Base-by-base conservation (phyloP, 2,113 vertebrate genomes). In the Hoplias malabaricus region DNA sequence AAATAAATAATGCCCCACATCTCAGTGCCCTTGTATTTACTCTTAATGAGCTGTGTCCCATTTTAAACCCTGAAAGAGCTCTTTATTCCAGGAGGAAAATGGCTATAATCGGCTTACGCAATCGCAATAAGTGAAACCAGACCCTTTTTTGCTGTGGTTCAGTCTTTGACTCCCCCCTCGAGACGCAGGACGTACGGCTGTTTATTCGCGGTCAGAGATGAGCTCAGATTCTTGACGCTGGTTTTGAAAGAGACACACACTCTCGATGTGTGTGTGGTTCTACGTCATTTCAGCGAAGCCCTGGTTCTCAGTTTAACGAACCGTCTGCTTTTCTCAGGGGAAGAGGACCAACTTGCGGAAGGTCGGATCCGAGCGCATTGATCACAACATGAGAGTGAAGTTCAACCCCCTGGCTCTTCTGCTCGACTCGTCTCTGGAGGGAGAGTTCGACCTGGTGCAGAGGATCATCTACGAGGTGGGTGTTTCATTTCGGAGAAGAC, bases 331-430 rank as follows among this genome's bases (percentile, higher is more conserved):
- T 84, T 57, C 87, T 42, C 50, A 99, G 97, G 98, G 96, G 42
- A 99, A 99, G 87, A 94, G 98, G 86, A 99, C 98, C 0, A 99
- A 99, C 84, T 83, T 99, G 84, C 94, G 96, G 16, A 99, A 99
- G 89, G 78, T 74, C 0, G 94, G 93, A 29, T 99, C 98, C 0
- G 97, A 98, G 82, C 92, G 98, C 75, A 98, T 98, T 31, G 92
- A 91, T 6, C 98, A 99, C 56, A 90, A 87, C 73, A 97, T 99
- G 97, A 93, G 98, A 85, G 98, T 99, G 82, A 96, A 95, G 77
- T 99, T 99, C 89, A 98, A 99, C 87, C 98, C 98, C 0, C 91
- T 99, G 0, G 96, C 98, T 0, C 89, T 99, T 73, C 94, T 99
- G 59, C 91, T 99, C 61, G 98, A 99, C 90, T 98, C 98, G 0